These are phyloP conservation scores for Littorina saxatilis DNA, from an alignment of 1,140 invertebrate species.

Conservation along the genomic window DNA sequence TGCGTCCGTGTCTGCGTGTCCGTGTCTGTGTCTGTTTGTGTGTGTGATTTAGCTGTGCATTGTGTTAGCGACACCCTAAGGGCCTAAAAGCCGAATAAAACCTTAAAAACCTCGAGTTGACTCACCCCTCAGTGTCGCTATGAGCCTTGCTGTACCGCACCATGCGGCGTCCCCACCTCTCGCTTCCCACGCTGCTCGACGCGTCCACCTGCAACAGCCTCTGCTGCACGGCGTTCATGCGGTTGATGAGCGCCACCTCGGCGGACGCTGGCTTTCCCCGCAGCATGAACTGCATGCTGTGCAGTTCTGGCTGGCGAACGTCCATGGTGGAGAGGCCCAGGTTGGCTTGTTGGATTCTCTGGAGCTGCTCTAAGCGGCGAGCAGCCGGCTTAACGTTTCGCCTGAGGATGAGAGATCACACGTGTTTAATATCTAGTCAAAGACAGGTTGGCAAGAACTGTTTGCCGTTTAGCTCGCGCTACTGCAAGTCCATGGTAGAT, in stretches of 20 bases:
- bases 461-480: conserved; percentile 7
- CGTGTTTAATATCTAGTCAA: too few species aligned
- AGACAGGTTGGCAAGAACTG: too few species aligned
- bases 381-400: conserved; percentile 5
- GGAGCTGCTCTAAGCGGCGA: conserved; percentile 12
- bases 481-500: conserved; percentile 17
- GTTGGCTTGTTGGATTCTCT: conserved; percentile 20
- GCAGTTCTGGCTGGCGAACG: background rate
- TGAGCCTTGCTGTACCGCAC: too few species aligned
- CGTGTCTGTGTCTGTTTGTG: background rate
- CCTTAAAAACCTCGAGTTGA: too few species aligned
- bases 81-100: too few species aligned
- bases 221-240: background rate
- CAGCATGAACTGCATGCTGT: conserved; percentile 17
- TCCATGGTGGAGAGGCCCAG: conserved; percentile 23
- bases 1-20: background rate
- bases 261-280: conserved; percentile 16
- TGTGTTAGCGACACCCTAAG: too few species aligned
- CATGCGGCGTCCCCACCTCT: background rate
- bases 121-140: background rate
- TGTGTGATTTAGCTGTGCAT: too few species aligned
- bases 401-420: too few species aligned
- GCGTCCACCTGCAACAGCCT: background rate
- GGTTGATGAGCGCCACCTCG: conserved; percentile 9
- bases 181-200: background rate